Evolutionary conservation across 2,113 vertebrate species (phyloP).

Genomic region (Gadus chalcogrammus): DNA sequence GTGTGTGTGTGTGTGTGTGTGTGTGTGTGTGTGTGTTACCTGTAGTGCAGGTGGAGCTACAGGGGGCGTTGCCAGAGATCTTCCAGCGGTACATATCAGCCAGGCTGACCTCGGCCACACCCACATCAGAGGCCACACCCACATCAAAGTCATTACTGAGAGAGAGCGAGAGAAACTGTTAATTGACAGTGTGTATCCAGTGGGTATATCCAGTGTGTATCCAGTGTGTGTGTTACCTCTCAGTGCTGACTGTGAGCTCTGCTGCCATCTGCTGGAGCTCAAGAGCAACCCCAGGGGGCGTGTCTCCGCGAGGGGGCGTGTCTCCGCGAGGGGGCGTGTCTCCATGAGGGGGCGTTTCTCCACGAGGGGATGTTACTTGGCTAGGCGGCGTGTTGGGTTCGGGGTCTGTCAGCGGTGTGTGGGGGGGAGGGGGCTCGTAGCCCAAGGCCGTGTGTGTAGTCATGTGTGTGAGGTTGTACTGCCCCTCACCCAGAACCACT

Average conservation of each 20-base stretch:
- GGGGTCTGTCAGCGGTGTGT: not conserved
- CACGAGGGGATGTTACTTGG: no score
- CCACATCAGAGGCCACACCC: slow-evolving; percentile 61
- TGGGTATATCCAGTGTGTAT: not conserved
- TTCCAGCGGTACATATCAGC: slow-evolving; percentile 91
- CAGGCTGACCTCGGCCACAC: slow-evolving; percentile 73
- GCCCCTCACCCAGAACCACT: slow-evolving; percentile 43
- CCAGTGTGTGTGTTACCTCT: slow-evolving; percentile 67
- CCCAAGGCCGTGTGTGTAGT: slow-evolving; percentile 1
- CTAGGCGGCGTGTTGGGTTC: not conserved
- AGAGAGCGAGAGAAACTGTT: not conserved
- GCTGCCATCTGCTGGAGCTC: slow-evolving; percentile 66
- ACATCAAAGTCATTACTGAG: slow-evolving; percentile 82
- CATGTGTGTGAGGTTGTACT: slow-evolving; percentile 57
- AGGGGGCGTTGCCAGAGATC: slow-evolving; percentile 86
- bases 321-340: not conserved
- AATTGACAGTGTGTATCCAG: not conserved
- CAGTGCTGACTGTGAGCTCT: slow-evolving; percentile 69
- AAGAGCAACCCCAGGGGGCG: slow-evolving; percentile 32
- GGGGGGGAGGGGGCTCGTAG: not conserved
- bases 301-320: slow-evolving; percentile 16
- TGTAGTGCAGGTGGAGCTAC: slow-evolving; percentile 88
- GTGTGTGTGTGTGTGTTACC: slow-evolving; percentile 67
- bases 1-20: slow-evolving; percentile 42
- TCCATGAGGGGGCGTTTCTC: no score